A percentile compares a stretch with the other conserved stretches of the same genome.
Evolutionary conservation across 2,888 invertebrate species (phyloP).

Genomic region (Mimachlamys varia): DNA sequence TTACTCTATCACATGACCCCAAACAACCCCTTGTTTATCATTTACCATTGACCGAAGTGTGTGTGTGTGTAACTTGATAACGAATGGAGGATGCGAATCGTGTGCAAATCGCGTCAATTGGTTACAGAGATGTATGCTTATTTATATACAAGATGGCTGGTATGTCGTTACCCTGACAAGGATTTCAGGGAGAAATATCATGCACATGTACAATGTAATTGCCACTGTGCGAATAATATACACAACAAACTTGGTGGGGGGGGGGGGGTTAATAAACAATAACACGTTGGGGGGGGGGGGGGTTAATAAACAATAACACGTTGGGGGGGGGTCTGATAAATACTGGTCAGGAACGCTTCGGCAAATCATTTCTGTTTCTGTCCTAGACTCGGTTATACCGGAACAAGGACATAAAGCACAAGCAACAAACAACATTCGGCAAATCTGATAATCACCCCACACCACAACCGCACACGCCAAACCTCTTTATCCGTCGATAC

Average conservation of each 20-base stretch:
- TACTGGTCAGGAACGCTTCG: too few species aligned
- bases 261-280: neutral
- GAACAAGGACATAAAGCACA: too few species aligned
- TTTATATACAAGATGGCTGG: neutral
- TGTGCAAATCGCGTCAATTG: neutral
- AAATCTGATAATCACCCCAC: too few species aligned
- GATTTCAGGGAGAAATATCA: too few species aligned
- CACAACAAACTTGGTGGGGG: neutral
- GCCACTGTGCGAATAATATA: neutral
- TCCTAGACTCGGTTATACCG: too few species aligned
- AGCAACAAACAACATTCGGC: too few species aligned
- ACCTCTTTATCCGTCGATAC: too few species aligned
- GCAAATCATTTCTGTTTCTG: too few species aligned
- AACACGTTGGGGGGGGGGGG: neutral
- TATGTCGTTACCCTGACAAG: neutral
- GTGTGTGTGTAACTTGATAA: too few species aligned
- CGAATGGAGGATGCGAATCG: neutral
- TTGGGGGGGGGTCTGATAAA: neutral
- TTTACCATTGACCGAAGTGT: neutral
- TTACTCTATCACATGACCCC: too few species aligned
- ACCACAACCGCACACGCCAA: too few species aligned
- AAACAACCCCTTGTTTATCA: neutral
- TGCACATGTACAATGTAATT: neutral
- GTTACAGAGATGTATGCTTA: neutral
- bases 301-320: neutral